Conservation (phyloP, 2,113 vertebrate genomes). For the Ptilonorhynchus violaceus region DNA sequence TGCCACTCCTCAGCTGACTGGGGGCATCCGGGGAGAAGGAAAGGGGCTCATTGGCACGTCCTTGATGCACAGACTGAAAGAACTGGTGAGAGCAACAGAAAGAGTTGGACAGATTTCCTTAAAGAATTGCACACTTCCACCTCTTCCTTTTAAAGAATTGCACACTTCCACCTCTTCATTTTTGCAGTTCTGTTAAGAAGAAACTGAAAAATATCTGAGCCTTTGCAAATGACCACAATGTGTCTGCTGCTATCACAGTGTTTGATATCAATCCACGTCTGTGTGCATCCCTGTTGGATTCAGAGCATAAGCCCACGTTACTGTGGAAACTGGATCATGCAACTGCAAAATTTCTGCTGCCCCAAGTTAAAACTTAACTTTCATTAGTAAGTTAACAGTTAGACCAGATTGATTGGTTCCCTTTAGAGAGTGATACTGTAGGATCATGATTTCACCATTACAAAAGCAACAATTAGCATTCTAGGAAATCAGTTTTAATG, state of each 20-base stretch:
- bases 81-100: background rate
- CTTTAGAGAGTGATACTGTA: constrained; percentile 46
- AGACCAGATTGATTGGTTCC: constrained; percentile 46
- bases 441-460: constrained; percentile 13
- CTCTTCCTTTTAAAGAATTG: background rate
- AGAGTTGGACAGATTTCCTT: background rate
- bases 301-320: constrained; percentile 9
- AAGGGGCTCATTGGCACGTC: background rate
- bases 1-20: background rate
- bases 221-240: background rate
- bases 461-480: background rate
- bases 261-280: background rate
- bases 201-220: background rate
- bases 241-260: background rate
- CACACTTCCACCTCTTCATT: background rate
- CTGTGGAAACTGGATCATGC: background rate
- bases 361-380: background rate
- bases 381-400: constrained; percentile 27
- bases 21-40: background rate
- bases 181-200: background rate
- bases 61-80: background rate
- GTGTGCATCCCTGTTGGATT: background rate
- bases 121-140: background rate
- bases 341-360: constrained; percentile 42
- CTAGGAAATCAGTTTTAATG: background rate